These are phyloP conservation scores for Anthopleura sola DNA, from an alignment of 64 coral and sea anemone genomes.

Conservation along the genomic window DNA sequence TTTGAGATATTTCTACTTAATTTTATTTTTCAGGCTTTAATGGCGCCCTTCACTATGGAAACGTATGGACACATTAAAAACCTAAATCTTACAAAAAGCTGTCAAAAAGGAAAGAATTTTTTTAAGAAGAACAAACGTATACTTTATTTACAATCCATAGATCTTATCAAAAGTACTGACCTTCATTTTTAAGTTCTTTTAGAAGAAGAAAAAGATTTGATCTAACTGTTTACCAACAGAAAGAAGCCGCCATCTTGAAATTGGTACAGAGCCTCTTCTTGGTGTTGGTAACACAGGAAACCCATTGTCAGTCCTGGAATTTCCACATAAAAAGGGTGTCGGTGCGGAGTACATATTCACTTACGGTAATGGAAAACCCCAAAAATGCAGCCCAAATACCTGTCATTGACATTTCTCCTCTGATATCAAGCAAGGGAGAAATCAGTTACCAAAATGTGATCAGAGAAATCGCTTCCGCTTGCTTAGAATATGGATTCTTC, in stretches of 20 bases:
- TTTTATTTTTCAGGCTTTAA: background rate
- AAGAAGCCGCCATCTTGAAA: constrained; percentile 33
- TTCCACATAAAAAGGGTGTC: no score
- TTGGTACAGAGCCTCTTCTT: background rate
- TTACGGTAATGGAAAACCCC: no score
- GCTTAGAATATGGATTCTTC: constrained; percentile 40
- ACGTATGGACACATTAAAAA: background rate
- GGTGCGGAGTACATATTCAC: no score
- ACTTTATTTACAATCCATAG: background rate
- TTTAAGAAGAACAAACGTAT: background rate
- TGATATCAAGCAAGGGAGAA: background rate
- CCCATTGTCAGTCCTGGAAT: no score
- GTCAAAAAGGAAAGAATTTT: background rate
- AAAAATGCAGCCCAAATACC: background rate
- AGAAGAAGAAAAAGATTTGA: background rate
- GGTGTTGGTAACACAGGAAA: background rate
- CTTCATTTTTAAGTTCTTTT: background rate
- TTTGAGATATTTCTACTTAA: background rate
- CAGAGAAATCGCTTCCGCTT: constrained; percentile 26
- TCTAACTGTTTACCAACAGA: background rate
- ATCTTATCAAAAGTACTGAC: background rate
- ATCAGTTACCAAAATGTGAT: background rate
- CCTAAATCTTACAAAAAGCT: background rate
- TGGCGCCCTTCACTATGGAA: constrained; percentile 20
- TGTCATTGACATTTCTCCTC: background rate